phyloP scores from a whole-genome alignment of 1,140 invertebrate genomes.

The Drosophila micromelanica region DNA sequence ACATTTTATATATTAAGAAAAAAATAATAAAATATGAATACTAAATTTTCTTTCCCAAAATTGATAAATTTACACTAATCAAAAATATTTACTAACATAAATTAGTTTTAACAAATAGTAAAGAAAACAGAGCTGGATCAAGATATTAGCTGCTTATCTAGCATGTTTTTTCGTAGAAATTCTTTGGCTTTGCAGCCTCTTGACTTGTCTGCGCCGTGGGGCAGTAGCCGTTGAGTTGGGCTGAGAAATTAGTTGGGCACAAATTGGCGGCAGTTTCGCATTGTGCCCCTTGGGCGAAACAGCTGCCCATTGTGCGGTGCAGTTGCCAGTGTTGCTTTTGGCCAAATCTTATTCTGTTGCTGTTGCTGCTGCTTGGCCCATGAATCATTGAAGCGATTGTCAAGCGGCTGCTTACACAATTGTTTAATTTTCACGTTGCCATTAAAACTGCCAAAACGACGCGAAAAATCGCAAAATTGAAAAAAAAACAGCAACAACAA shows the following conservation, averaged over 20 bases:
- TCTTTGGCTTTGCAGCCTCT: conserved; percentile 19
- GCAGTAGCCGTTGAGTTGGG: conserved; percentile 3
- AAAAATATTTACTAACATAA: too few relatives aligned
- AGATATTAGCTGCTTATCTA: too few relatives aligned
- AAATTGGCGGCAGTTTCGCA: conserved; percentile 34
- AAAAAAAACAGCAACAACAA: conserved; percentile 4
- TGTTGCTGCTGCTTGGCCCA: conserved; percentile 37
- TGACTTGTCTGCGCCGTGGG: conserved; percentile 23
- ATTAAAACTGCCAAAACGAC: conserved; percentile 56
- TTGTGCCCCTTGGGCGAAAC: conserved; percentile 18
- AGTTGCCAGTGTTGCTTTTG: conserved; percentile 15
- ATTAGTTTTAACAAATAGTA: too few relatives aligned
- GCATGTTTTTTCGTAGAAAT: conserved; percentile 18
- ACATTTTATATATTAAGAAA: too few relatives aligned
- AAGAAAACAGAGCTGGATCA: too few relatives aligned
- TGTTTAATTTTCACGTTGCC: conserved; percentile 80
- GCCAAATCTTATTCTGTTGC: conserved; percentile 30
- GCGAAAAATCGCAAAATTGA: conserved; percentile 12
- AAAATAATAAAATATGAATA: too few relatives aligned
- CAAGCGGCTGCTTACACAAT: conserved; percentile 70
- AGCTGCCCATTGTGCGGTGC: conserved; percentile 27
- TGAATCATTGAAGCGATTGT: conserved; percentile 74
- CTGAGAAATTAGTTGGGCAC: conserved; percentile 49
- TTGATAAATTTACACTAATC: too few relatives aligned
- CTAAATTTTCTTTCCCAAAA: too few relatives aligned